phyloP scores from a whole-genome alignment of 37 sponge, comb jelly and placozoan species.

The Haliclona indistincta region DNA sequence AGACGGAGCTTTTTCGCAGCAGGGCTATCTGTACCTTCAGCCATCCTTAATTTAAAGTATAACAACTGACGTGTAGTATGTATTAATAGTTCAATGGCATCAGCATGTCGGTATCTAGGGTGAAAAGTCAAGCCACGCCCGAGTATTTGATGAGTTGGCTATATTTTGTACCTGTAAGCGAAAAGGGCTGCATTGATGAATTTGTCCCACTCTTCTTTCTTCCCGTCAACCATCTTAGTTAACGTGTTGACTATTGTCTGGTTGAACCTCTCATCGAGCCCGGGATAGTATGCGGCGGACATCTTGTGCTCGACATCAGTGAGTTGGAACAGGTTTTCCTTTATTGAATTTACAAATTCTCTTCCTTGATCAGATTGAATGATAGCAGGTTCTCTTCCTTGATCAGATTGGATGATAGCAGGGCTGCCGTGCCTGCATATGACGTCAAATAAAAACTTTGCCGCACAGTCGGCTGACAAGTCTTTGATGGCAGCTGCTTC shows the following conservation, averaged over 20 bases:
- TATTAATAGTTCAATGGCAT: too few species aligned
- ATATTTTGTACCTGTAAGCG: too few species aligned
- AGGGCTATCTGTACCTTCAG: too few species aligned
- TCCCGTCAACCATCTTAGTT: not conserved
- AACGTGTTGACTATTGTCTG: conserved; percentile 21
- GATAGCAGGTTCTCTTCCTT: too few species aligned
- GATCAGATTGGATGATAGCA: too few species aligned
- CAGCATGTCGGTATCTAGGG: too few species aligned
- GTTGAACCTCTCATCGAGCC: conserved; percentile 37
- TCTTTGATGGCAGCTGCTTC: conserved; percentile 36
- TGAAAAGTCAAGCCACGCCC: too few species aligned
- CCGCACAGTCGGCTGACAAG: conserved; percentile 15
- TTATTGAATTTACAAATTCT: conserved; percentile 28
- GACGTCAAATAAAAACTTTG: conserved; percentile 12
- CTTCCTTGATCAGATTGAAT: conserved; percentile 36
- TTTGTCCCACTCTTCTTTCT: conserved; percentile 35
- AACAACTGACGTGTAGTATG: too few species aligned
- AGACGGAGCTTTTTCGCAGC: too few species aligned
- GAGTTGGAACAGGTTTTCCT: conserved; percentile 17
- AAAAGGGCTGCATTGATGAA: conserved; percentile 6
- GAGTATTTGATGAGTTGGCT: too few species aligned
- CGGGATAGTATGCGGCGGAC: conserved; percentile 35
- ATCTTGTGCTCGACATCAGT: conserved; percentile 19
- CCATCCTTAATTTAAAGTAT: too few species aligned
- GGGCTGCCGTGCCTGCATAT: conserved; percentile 23